Evolutionary conservation across 64 coral and sea anemone genomes (phyloP).

Genomic region (Actinia tenebrosa): DNA sequence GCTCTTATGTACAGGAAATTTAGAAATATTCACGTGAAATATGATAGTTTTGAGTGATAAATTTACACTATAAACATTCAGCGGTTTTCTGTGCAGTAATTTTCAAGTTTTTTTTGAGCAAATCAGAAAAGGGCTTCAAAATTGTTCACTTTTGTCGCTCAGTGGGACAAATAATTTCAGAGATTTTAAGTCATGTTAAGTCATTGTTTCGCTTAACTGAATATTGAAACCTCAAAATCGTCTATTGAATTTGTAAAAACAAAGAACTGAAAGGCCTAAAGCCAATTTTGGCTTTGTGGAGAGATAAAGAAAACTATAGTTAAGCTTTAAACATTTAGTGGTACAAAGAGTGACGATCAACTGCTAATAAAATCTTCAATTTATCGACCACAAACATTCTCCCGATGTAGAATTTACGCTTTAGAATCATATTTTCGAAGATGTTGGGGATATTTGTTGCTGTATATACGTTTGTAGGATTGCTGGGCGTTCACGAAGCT

Average conservation of each 20-base stretch:
- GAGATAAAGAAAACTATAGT: background rate
- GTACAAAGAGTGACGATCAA: background rate
- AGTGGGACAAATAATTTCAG: background rate
- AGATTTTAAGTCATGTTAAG: background rate
- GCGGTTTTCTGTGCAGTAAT: background rate
- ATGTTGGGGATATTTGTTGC: background rate
- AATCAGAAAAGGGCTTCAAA: background rate
- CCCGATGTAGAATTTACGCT: background rate
- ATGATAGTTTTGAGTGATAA: background rate
- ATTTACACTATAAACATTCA: background rate
- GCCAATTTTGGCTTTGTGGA: background rate
- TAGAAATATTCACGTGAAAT: background rate
- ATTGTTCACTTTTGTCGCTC: background rate
- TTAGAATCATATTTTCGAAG: background rate
- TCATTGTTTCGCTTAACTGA: background rate
- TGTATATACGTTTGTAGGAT: background rate
- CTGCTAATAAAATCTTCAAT: background rate
- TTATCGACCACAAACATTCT: background rate
- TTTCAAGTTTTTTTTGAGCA: background rate
- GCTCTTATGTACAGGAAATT: background rate
- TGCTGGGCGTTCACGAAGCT: background rate
- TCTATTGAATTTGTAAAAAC: conserved; percentile 9
- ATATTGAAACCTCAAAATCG: background rate
- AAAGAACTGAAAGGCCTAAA: background rate
- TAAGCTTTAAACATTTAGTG: background rate